These are phyloP conservation scores for Coregonus clupeaformis DNA, from an alignment of 2,113 vertebrate genomes.

Conservation along the genomic window DNA sequence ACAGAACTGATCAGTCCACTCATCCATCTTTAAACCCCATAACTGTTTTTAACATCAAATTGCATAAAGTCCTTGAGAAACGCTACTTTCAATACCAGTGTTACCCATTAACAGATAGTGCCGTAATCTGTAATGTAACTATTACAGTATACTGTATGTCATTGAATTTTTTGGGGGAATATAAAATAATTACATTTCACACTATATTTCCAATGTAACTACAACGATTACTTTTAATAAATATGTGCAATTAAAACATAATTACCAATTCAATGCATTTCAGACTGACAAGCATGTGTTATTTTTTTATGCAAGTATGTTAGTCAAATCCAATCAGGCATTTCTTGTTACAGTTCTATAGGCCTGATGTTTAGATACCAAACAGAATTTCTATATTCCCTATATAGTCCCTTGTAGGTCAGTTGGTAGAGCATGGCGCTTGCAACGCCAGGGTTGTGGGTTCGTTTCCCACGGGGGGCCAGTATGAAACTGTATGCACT, in stretches of 20 bases:
- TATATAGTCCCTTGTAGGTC: no score
- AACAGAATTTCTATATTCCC: background rate
- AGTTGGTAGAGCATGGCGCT: no score
- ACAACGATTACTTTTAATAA: background rate
- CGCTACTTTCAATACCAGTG: slow-evolving; percentile 17
- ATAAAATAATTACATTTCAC: background rate
- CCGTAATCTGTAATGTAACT: background rate
- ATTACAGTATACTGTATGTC: background rate
- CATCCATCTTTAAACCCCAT: slow-evolving; percentile 25
- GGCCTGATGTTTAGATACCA: background rate
- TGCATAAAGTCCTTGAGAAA: slow-evolving; percentile 48
- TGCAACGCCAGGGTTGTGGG: no score
- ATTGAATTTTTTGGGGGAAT: no score
- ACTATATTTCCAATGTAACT: background rate
- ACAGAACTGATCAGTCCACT: slow-evolving; percentile 51
- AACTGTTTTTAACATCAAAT: slow-evolving; percentile 36
- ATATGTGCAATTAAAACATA: background rate
- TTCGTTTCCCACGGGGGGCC: no score
- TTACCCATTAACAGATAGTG: slow-evolving; percentile 14
- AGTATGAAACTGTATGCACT: no score
- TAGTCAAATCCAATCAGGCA: no score
- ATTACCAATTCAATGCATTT: background rate
- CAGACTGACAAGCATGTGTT: background rate
- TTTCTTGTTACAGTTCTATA: background rate
- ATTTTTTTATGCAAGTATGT: no score